phyloP scores from a whole-genome alignment of 2,797 vertebrate genomes.

The Lophius americanus region DNA sequence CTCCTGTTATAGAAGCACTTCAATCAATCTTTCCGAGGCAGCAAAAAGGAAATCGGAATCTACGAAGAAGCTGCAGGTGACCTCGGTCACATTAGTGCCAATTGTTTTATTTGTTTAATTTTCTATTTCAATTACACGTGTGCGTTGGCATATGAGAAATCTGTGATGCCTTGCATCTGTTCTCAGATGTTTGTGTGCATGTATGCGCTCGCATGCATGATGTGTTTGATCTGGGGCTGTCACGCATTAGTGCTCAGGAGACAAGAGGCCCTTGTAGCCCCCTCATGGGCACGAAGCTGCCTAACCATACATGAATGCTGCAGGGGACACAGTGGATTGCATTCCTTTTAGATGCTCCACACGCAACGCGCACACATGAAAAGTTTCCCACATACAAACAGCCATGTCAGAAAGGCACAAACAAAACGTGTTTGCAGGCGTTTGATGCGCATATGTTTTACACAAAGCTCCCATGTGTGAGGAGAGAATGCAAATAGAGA shows the following conservation, averaged over 20 bases:
- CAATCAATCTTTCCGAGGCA: background rate
- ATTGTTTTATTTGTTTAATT: background rate
- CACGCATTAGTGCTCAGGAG: constrained; percentile 74
- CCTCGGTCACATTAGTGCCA: background rate
- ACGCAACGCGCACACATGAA: constrained; percentile 58
- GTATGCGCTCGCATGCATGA: constrained; percentile 56
- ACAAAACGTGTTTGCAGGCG: constrained; percentile 27
- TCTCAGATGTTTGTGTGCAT: constrained; percentile 46
- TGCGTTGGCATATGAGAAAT: constrained; percentile 29
- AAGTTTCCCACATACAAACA: constrained; percentile 57
- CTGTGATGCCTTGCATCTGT: constrained; percentile 48
- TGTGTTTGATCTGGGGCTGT: constrained; percentile 66
- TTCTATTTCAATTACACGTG: constrained; percentile 7
- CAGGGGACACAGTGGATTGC: constrained; percentile 61
- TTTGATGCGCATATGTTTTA: constrained; percentile 13
- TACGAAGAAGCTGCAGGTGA: constrained; percentile 35
- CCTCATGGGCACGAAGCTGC: constrained; percentile 68
- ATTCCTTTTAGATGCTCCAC: constrained; percentile 70
- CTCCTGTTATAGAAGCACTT: background rate
- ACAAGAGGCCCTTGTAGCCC: constrained; percentile 74
- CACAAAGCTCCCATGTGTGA: constrained; percentile 41
- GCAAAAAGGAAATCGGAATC: constrained; percentile 2
- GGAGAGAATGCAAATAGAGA: constrained; percentile 58
- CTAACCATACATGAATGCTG: constrained; percentile 73
- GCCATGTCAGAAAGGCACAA: constrained; percentile 21